Evolutionary conservation across 2,113 vertebrate genomes (phyloP), one percentile per base, ranked within the genome.

Genomic region (Chinchilla lanigera): DNA sequence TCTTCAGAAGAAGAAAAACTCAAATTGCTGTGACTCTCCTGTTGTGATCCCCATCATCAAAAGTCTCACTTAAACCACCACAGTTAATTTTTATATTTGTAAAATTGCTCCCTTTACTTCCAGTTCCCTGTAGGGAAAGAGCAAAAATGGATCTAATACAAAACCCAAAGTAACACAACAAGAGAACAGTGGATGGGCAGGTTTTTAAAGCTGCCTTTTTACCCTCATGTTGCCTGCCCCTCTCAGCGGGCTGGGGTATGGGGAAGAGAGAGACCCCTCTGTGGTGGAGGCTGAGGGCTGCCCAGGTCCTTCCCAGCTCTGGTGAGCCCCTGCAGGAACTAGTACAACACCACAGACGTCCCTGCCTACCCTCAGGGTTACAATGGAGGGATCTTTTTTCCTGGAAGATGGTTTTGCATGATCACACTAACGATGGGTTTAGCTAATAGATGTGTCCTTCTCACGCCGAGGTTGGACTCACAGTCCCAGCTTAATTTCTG

Each of bases 371-470:
- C 1, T 50, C 14, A 38, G 26, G 16, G 30, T n/a, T 7, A 13
- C 8, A 0, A 14, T 1, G 0, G 0, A 8, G 0, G 11, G 7
- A 28, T 13, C 9, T 1, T 10, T 10, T 30, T 84, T 35, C n/a
- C 75, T 44, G 58, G 24, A 3, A 16, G 35, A 20, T 13, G 0
- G 0, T 41, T 91, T 30, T 4, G 60, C 26, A 3, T 16, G 54
- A 35, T 5, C 91, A 54, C 56, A 4, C 80, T 19, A 3, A 71
- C 38, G 35, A 7, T 7, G 10, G 47, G 44, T 12, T 73, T 67
- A 10, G 44, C 28, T 69, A 7, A 11, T 1, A 33, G 75, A 3
- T 0, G 0, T 13, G 22, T 38, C 67, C 56, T 52, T 78, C 38
- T n/a, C n/a, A 28, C 24, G 24, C 73, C 3, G 1, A n/a, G 5